Conservation (phyloP, 2,113 vertebrate genomes). For the Strix uralensis region DNA sequence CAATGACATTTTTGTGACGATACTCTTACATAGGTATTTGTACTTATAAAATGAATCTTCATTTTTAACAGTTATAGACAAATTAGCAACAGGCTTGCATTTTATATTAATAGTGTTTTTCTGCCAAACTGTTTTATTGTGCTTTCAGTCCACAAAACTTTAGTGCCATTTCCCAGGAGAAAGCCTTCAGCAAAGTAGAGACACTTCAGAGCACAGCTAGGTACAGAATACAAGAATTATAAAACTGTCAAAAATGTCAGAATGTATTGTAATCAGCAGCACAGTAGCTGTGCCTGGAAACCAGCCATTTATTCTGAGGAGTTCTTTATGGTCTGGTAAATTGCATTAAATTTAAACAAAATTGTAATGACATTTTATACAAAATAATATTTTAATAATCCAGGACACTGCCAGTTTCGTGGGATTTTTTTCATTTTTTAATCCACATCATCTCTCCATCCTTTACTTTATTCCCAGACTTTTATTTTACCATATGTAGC, state of each 20-base stretch:
- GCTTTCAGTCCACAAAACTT: slow-evolving; percentile 69
- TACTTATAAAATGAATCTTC: not conserved
- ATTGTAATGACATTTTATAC: slow-evolving; percentile 65
- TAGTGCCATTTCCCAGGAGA: slow-evolving; percentile 63
- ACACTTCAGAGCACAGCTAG: slow-evolving; percentile 69
- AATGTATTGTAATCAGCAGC: slow-evolving; percentile 75
- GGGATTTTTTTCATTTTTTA: not conserved
- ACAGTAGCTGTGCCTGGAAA: slow-evolving; percentile 71
- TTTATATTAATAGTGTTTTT: not conserved
- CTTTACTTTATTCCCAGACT: not conserved
- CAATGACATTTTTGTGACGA: accelerated
- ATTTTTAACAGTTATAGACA: not conserved
- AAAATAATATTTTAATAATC: slow-evolving; percentile 71
- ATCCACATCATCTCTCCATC: not conserved
- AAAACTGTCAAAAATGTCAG: slow-evolving; percentile 79
- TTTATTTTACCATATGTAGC: not conserved
- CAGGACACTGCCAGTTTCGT: slow-evolving; percentile 26
- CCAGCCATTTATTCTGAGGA: slow-evolving; percentile 72
- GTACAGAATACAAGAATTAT: slow-evolving; percentile 71
- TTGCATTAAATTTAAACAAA: slow-evolving; percentile 75
- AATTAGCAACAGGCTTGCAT: not conserved
- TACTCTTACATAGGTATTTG: not conserved
- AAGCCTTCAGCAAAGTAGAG: slow-evolving; percentile 67
- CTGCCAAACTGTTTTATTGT: slow-evolving; percentile 56
- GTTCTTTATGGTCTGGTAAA: slow-evolving; percentile 75